A percentile compares a stretch with the other conserved stretches of the same genome.
Conservation (phyloP, 2,797 vertebrate species). For the Parambassis ranga region DNA sequence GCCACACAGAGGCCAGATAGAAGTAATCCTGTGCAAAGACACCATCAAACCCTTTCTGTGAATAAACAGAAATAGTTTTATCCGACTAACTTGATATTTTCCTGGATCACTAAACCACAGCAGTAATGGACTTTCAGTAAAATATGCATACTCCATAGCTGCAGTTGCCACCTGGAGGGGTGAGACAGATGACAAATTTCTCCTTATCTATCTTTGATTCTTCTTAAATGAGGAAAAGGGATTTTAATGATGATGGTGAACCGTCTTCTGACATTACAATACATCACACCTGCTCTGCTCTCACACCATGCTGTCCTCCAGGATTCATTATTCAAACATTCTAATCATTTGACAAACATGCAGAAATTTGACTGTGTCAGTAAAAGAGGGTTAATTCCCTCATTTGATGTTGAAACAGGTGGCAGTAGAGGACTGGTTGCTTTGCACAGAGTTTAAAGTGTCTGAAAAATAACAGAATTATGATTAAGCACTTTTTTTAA, state of each 20-base stretch:
- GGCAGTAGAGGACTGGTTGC: conserved; percentile 1
- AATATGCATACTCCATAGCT: conserved; percentile 62
- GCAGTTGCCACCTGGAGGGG: conserved; percentile 13
- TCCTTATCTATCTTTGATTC: conserved; percentile 21
- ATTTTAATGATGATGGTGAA: conserved; percentile 15
- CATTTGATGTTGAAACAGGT: background rate
- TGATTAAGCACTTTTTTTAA: background rate
- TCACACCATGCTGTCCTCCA: background rate
- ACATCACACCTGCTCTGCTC: background rate
- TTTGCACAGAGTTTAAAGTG: conserved; percentile 1
- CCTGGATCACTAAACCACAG: conserved; percentile 3
- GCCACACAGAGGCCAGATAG: background rate
- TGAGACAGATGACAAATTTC: background rate
- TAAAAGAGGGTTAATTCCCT: background rate
- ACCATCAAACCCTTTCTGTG: background rate
- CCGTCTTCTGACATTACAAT: background rate
- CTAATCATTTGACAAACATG: background rate
- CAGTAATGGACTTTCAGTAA: conserved; percentile 44
- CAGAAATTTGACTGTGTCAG: background rate
- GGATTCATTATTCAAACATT: conserved; percentile 10
- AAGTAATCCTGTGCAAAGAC: conserved; percentile 2
- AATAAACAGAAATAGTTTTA: conserved; percentile 15
- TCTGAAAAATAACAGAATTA: rapidly evolving
- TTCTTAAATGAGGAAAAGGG: conserved; percentile 8
- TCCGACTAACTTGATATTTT: conserved; percentile 4